These are phyloP conservation scores for Hemibagrus wyckioides DNA, from an alignment of 2,113 vertebrate genomes.

Conservation along the genomic window DNA sequence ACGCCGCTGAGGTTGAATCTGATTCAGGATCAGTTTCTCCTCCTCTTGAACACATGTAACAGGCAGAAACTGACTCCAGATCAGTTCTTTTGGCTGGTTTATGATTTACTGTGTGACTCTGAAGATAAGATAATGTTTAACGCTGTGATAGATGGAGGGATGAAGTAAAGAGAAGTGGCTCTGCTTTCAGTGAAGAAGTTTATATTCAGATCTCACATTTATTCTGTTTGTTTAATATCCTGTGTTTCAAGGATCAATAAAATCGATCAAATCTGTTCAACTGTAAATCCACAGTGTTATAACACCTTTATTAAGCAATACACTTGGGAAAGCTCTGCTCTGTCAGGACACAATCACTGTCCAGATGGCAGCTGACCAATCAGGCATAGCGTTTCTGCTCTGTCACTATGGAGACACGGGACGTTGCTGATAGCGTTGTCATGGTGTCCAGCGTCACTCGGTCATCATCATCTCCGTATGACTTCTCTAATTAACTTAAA, in stretches of 20 bases:
- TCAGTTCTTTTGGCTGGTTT: no score
- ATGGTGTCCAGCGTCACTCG: background rate
- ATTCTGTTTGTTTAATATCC: background rate
- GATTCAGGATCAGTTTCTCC: background rate
- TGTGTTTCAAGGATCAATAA: background rate
- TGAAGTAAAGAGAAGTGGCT: background rate
- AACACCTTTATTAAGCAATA: background rate
- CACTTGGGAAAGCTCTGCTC: background rate
- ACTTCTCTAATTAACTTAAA: background rate
- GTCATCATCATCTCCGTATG: constrained; percentile 4
- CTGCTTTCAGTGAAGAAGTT: background rate
- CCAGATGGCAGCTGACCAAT: background rate
- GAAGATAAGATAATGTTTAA: no score
- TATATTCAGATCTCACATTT: background rate
- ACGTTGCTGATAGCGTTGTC: constrained; percentile 22
- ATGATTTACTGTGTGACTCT: no score
- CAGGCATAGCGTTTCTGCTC: background rate
- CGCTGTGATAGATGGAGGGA: background rate
- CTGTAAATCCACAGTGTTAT: background rate
- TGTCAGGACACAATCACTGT: background rate
- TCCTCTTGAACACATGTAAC: background rate
- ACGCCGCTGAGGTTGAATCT: background rate
- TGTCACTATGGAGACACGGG: constrained; percentile 11
- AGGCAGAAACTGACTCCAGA: background rate
- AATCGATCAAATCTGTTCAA: background rate